A percentile compares a stretch with the other conserved stretches of the same genome.
Evolutionary conservation across 2,797 vertebrate species (phyloP).

Genomic region (Antrozous pallidus): DNA sequence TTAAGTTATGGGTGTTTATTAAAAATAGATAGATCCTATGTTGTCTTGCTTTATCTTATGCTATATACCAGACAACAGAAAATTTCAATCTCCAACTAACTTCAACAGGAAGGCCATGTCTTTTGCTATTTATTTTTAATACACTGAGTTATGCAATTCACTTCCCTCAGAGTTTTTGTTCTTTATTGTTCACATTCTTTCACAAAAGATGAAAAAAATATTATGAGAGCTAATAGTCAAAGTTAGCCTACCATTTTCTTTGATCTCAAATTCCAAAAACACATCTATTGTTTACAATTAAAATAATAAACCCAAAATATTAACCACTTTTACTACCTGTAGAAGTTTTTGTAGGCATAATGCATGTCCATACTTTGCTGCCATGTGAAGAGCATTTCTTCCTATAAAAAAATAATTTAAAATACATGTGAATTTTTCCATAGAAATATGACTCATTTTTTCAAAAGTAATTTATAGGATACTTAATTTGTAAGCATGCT

Average conservation of each 20-base stretch:
- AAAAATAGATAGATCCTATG: not conserved
- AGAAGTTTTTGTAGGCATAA: conserved; percentile 95
- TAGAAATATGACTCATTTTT: not conserved
- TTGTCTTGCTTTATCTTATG: not conserved
- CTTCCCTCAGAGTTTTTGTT: conserved; percentile 59
- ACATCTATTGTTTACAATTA: not conserved
- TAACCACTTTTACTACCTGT: conserved; percentile 87
- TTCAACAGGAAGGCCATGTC: conserved; percentile 71
- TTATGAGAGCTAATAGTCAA: not conserved
- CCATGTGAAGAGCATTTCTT: conserved; percentile 94
- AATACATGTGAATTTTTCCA: conserved; percentile 13
- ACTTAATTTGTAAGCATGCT: conserved; percentile 23
- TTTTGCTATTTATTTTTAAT: conserved; percentile 76
- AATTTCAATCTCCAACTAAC: conserved; percentile 40
- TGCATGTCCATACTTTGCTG: conserved; percentile 93
- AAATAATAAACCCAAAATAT: not conserved
- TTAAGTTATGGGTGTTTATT: not conserved
- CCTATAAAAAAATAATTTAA: conserved; percentile 82
- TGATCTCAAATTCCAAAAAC: conserved; percentile 37
- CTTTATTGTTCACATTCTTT: conserved; percentile 69
- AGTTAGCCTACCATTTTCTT: conserved; percentile 25
- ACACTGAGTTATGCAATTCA: conserved; percentile 54
- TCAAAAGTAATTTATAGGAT: not conserved
- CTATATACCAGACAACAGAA: conserved; percentile 15
- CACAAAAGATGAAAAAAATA: conserved; percentile 48